phyloP scores from a whole-genome alignment of 1,140 invertebrate species.

The Tetramorium simillimum region DNA sequence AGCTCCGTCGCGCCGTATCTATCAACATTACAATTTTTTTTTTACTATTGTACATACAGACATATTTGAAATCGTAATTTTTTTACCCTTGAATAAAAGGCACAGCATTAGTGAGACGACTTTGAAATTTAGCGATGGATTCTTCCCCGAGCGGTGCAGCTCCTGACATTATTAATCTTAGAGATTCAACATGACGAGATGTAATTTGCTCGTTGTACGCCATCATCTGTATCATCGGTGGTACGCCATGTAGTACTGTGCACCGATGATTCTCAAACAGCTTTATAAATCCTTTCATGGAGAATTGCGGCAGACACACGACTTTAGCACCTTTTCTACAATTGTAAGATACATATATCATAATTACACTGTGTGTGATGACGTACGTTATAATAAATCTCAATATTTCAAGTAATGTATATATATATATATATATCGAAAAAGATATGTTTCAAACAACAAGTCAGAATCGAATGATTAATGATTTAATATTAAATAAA shows the following conservation, averaged over 20 bases:
- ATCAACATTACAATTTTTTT: constrained; percentile 44
- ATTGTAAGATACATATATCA: not conserved
- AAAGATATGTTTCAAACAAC: not conserved
- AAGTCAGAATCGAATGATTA: not conserved
- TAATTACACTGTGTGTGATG: not conserved
- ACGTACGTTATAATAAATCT: not conserved
- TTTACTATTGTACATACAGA: not conserved
- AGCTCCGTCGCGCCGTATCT: constrained; percentile 89
- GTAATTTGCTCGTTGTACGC: constrained; percentile 88
- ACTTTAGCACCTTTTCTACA: constrained; percentile 87
- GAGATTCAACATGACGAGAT: constrained; percentile 85
- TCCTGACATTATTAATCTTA: constrained; percentile 87
- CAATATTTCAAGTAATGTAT: not conserved
- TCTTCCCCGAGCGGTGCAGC: constrained; percentile 89
- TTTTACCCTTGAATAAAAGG: constrained; percentile 82
- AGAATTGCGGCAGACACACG: constrained; percentile 90
- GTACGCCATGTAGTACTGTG: constrained; percentile 87
- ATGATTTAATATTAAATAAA: not conserved
- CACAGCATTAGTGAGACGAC: constrained; percentile 80
- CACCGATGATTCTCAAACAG: constrained; percentile 86
- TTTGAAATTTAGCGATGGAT: constrained; percentile 87
- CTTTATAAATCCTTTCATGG: constrained; percentile 86
- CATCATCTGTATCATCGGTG: constrained; percentile 90
- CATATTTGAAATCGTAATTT: constrained; percentile 29
- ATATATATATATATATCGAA: not conserved